Evolutionary conservation across 2,797 vertebrate genomes (phyloP).

Genomic region (Phrynocephalus forsythii): DNA sequence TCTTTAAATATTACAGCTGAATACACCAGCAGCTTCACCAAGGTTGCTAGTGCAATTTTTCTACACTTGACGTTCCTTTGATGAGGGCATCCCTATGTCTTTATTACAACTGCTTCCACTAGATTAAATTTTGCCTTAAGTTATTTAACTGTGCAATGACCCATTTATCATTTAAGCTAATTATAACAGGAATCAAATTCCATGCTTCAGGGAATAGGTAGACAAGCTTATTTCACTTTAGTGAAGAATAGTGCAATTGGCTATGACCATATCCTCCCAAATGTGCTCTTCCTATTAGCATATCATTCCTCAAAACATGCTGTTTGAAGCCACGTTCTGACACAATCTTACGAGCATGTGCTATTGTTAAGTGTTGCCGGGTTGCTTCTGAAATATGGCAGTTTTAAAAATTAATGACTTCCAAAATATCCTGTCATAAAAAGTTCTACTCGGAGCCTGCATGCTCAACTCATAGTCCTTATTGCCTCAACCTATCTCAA

Average conservation of each 20-base stretch:
- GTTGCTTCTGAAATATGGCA: background rate
- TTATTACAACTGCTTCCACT: slow-evolving; percentile 32
- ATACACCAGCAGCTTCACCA: slow-evolving; percentile 1
- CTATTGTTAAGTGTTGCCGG: too few relatives aligned
- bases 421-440: too few relatives aligned
- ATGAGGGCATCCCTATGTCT: background rate
- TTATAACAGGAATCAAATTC: slow-evolving; percentile 30
- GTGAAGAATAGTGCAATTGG: background rate
- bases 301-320: background rate
- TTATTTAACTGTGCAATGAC: slow-evolving; percentile 20
- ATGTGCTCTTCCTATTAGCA: background rate
- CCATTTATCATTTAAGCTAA: slow-evolving; percentile 39
- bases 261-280: background rate
- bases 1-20: slow-evolving; percentile 42
- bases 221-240: background rate
- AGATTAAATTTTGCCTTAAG: slow-evolving; percentile 31
- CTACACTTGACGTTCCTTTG: slow-evolving; percentile 3
- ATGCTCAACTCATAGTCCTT: background rate
- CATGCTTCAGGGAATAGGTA: slow-evolving; percentile 1
- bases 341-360: background rate
- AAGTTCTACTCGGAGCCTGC: too few relatives aligned
- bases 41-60: slow-evolving; percentile 30
- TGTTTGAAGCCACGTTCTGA: background rate
- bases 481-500: background rate
- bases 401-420: too few relatives aligned